phyloP scores from a whole-genome alignment of 2,888 invertebrate species.

The Taenaris catops region DNA sequence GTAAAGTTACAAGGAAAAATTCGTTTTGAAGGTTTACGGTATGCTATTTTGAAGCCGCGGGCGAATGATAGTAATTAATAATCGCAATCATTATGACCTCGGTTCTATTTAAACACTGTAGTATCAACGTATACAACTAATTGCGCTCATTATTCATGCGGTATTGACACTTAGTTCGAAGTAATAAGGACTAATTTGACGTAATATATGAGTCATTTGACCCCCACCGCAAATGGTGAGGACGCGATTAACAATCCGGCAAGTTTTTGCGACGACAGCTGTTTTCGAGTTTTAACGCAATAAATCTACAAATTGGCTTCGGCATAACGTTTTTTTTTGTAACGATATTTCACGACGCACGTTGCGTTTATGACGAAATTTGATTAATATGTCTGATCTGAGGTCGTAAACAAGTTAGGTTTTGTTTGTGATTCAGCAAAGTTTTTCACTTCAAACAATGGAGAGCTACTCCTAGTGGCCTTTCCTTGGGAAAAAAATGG shows the following conservation, averaged over 20 bases:
- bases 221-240: slow-evolving; percentile 18
- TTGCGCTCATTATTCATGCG: slow-evolving; percentile 8
- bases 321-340: slow-evolving; percentile 49
- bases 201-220: slow-evolving; percentile 11
- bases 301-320: slow-evolving; percentile 29
- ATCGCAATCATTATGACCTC: neutral
- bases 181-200: slow-evolving; percentile 14
- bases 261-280: slow-evolving; percentile 43
- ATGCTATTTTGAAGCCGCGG: no score
- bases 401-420: slow-evolving; percentile 17
- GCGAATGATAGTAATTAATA: no score
- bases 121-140: slow-evolving; percentile 4
- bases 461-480: no score
- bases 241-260: slow-evolving; percentile 19
- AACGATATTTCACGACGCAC: slow-evolving; percentile 55
- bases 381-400: slow-evolving; percentile 58
- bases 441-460: slow-evolving; percentile 3
- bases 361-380: slow-evolving; percentile 62
- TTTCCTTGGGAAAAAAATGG: no score
- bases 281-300: slow-evolving; percentile 27
- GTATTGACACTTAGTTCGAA: slow-evolving; percentile 3
- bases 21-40: no score
- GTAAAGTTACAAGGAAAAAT: no score
- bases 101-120: slow-evolving; percentile 6
- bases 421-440: slow-evolving; percentile 4